A percentile compares a stretch with the other conserved stretches of the same genome.
Conservation (phyloP, 2,888 invertebrate genomes). For the Biston betularia region DNA sequence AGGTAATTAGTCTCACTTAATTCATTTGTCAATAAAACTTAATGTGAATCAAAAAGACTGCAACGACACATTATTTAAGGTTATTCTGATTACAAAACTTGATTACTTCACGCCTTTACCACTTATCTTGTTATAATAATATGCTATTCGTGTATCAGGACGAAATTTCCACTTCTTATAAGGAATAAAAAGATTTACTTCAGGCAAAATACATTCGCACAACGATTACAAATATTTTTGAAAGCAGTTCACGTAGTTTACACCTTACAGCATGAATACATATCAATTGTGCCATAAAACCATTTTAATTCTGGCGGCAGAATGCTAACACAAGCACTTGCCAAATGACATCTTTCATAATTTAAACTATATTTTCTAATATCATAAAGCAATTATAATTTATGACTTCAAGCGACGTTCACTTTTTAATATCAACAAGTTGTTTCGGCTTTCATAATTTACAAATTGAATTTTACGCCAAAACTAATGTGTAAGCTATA, state of each 20-base stretch:
- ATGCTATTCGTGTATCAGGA: constrained; percentile 43
- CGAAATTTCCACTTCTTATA: constrained; percentile 54
- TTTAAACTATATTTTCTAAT: constrained; percentile 13
- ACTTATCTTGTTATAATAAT: constrained; percentile 18
- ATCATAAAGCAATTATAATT: constrained; percentile 29
- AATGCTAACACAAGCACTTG: constrained; percentile 20
- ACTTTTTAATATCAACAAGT: constrained; percentile 34
- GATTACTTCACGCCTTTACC: constrained; percentile 57
- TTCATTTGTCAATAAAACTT: background rate
- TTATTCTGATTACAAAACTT: constrained; percentile 45
- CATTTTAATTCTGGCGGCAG: constrained; percentile 30
- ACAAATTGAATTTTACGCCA: constrained; percentile 31
- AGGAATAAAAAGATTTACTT: constrained; percentile 59
- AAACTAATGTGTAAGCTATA: constrained; percentile 21
- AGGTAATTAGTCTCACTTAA: no score
- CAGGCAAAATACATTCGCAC: constrained; percentile 52
- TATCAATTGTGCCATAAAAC: constrained; percentile 55
- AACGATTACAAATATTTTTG: constrained; percentile 62
- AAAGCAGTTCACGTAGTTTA: constrained; percentile 54
- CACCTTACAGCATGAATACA: constrained; percentile 55
- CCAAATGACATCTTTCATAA: constrained; percentile 25
- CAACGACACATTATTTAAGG: constrained; percentile 9
- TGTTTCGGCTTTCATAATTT: constrained; percentile 26
- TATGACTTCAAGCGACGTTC: constrained; percentile 28
- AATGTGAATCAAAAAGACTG: background rate